Base-by-base conservation (phyloP, 1,140 invertebrate species). In the Cotesia vestalis region DNA sequence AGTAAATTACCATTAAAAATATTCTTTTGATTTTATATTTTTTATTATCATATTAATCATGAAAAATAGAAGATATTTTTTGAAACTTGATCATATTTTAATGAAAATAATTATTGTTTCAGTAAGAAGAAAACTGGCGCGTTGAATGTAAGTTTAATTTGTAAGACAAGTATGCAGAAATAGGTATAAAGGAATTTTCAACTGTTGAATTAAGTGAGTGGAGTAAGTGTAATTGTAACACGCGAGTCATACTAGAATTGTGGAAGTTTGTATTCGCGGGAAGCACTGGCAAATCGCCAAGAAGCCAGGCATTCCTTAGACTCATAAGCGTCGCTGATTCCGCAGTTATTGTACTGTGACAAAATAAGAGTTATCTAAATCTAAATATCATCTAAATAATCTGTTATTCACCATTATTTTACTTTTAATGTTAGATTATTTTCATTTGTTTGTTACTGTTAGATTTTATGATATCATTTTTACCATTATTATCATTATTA, bases 291-390 rank as follows among this genome's bases (percentile, higher is more conserved):
- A 12, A 52, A 11, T 36, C 9, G 59, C 73, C 73, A 71, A 70
- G 64, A 67, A 14, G 53, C 71, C 66, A 51, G 62, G 38, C 57
- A 71, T 71, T 71, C 73, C 63, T 66, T 53, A 4, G 9, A 71
- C 63, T 73, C 72, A 73, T 60, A 11, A 68, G 71, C 68, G 60
- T 69, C 34, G 67, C 68, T 67, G 73, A 71, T 74, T 74, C 69
- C 68, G 66, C 40, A 60, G 57, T 73, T 68, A 73, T 73, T 68
- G 60, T 63, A 53, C 12, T 62, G 40, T 72, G 51, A 67, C 63
- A 67, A 55, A 55, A 35, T 60, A 60, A 60, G 20, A 60, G 9
- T 60, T 5, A 60, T 35, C 17, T 20, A 27, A 60, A 35, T 46
- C 6, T 46, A 9, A 57, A 57, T 57, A 11, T 11, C 40, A 46